phyloP scores from a whole-genome alignment of 2,797 vertebrate genomes.

The Tauraco hartlaubi region DNA sequence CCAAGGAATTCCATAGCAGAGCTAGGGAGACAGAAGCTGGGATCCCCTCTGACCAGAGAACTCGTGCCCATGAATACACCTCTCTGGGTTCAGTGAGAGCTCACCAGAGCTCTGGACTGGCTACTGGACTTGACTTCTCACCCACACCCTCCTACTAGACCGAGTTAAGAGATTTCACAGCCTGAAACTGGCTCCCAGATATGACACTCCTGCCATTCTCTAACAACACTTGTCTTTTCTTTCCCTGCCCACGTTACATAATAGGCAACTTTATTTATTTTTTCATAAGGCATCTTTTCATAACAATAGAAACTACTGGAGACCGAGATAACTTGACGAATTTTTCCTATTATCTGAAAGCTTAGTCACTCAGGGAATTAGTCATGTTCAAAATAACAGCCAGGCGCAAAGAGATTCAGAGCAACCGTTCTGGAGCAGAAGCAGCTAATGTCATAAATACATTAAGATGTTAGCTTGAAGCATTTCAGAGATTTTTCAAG shows the following conservation, averaged over 20 bases:
- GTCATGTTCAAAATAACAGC: conserved; percentile 70
- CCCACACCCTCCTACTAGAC: neutral
- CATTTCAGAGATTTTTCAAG: conserved; percentile 54
- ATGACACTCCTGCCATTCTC: neutral
- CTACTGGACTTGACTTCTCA: neutral
- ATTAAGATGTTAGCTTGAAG: conserved; percentile 50
- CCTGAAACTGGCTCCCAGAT: neutral
- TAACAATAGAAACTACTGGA: conserved; percentile 54
- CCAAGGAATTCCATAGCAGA: neutral
- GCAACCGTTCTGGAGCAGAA: conserved; percentile 53
- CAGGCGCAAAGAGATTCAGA: conserved; percentile 50
- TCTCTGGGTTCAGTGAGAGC: neutral
- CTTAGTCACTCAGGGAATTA: conserved; percentile 71
- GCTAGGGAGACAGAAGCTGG: neutral
- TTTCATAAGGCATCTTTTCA: neutral
- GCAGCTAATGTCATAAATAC: conserved; percentile 51
- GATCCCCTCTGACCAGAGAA: neutral
- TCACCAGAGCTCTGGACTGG: neutral
- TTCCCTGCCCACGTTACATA: conserved; percentile 14
- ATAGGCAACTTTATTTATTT: neutral
- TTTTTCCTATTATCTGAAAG: conserved; percentile 68
- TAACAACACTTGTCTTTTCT: neutral
- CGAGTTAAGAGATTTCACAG: neutral
- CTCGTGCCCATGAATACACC: fast-evolving
- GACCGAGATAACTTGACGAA: conserved; percentile 32